Percentiles rank a stretch among this genome's conserved stretches.
These are phyloP conservation scores for Drosophila anomelani DNA, from an alignment of 2,888 invertebrate species.

Conservation along the genomic window DNA sequence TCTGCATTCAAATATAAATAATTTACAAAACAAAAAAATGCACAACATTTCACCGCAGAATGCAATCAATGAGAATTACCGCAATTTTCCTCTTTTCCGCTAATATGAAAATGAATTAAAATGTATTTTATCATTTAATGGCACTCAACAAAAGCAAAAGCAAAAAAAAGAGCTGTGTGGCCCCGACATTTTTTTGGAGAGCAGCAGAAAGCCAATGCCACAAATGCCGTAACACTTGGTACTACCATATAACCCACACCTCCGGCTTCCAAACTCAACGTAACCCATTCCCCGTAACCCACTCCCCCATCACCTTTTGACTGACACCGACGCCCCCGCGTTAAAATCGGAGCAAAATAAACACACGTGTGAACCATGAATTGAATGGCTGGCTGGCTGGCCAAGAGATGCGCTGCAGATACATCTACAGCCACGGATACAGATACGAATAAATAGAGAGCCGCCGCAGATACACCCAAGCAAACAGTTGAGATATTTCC, in stretches of 20 bases:
- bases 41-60: conserved; percentile 25
- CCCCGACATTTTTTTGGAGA: conserved; percentile 52
- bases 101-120: conserved; percentile 54
- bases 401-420: conserved; percentile 69
- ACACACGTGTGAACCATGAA: conserved; percentile 75
- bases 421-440: conserved; percentile 42
- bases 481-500: conserved; percentile 30
- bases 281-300: background rate
- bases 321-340: conserved; percentile 58
- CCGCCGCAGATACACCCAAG: conserved; percentile 11
- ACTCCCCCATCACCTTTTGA: conserved; percentile 18
- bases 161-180: conserved; percentile 24
- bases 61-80: conserved; percentile 21
- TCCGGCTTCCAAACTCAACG: conserved; percentile 1
- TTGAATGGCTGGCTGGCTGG: conserved; percentile 57
- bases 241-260: conserved; percentile 29
- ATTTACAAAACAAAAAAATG: background rate
- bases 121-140: conserved; percentile 62
- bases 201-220: conserved; percentile 65
- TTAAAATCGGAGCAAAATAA: conserved; percentile 59
- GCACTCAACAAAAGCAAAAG: conserved; percentile 59
- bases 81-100: conserved; percentile 5
- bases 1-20: conserved; percentile 4
- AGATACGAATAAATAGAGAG: conserved; percentile 14
- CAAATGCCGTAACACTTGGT: conserved; percentile 73